These are phyloP conservation scores for Pterocles burchelli DNA, from an alignment of 2,113 vertebrate genomes.

Conservation along the genomic window DNA sequence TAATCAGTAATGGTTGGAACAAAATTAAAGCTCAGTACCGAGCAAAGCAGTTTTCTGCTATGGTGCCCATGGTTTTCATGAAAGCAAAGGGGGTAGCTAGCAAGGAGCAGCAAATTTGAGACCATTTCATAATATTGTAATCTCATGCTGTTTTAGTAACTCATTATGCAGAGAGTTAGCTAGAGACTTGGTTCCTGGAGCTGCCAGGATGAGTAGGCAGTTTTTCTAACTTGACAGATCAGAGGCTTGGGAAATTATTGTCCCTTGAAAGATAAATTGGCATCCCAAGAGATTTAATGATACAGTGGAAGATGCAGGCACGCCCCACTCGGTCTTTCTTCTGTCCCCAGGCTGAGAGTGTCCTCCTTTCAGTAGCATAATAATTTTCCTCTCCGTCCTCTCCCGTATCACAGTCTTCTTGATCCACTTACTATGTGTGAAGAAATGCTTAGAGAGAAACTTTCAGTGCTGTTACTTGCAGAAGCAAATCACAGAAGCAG, in stretches of 20 bases:
- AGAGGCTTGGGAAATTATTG: constrained; percentile 8
- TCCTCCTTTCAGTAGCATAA: background rate
- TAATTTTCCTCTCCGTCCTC: background rate
- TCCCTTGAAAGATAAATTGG: constrained; percentile 11
- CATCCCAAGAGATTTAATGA: background rate
- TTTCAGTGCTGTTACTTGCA: background rate
- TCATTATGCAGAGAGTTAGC: background rate
- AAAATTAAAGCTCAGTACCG: background rate
- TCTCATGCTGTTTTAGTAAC: constrained; percentile 13
- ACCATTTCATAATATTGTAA: background rate
- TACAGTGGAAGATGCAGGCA: background rate
- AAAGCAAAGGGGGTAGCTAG: background rate
- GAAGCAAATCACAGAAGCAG: constrained; percentile 16
- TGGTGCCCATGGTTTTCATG: background rate
- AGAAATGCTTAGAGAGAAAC: background rate
- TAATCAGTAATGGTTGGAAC: background rate
- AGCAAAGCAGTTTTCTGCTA: background rate
- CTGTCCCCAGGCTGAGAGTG: background rate
- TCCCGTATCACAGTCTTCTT: background rate
- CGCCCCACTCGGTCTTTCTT: background rate
- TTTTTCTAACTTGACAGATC: constrained; percentile 7
- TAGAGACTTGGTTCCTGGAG: background rate
- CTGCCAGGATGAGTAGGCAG: background rate
- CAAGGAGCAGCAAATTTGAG: background rate
- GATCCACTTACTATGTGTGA: background rate